These are phyloP conservation scores for Temnopleurus reevesii DNA, from an alignment of 53 echinoderm and acorn worm species.

Conservation along the genomic window DNA sequence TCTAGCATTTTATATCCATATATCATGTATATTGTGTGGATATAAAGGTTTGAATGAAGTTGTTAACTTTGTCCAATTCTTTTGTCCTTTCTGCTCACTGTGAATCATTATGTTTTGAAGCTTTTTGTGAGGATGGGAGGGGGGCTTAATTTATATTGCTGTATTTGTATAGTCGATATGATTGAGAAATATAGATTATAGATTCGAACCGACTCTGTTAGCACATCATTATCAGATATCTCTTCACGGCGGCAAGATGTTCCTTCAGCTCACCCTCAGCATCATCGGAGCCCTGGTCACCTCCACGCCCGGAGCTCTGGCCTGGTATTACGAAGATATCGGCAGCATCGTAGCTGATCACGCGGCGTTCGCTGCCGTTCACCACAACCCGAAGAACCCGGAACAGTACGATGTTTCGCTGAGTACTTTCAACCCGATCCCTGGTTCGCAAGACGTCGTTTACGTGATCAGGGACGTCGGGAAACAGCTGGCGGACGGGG, in stretches of 20 bases:
- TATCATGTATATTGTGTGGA: too few relatives aligned
- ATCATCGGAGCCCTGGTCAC: conserved; percentile 24
- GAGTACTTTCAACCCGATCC: conserved; percentile 57
- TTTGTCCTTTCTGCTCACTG: too few relatives aligned
- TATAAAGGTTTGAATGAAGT: too few relatives aligned
- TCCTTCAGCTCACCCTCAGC: background rate
- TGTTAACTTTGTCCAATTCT: too few relatives aligned
- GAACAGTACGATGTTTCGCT: conserved; percentile 26
- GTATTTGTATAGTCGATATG: too few relatives aligned
- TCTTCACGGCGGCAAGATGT: background rate
- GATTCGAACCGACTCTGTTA: background rate
- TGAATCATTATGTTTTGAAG: too few relatives aligned
- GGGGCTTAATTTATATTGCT: too few relatives aligned
- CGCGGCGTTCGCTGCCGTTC: conserved; percentile 18
- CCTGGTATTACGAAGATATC: background rate
- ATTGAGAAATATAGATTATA: background rate
- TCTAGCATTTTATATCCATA: too few relatives aligned
- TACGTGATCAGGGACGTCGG: conserved; percentile 68
- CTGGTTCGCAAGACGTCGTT: conserved; percentile 49
- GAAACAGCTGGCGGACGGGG: conserved; percentile 42
- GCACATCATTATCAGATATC: background rate
- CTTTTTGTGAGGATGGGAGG: too few relatives aligned
- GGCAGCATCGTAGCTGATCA: background rate
- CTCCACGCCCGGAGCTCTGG: conserved; percentile 11
- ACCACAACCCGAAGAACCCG: background rate